Conservation (phyloP, 2,113 vertebrate genomes). For the Paracanthobrama guichenoti region DNA sequence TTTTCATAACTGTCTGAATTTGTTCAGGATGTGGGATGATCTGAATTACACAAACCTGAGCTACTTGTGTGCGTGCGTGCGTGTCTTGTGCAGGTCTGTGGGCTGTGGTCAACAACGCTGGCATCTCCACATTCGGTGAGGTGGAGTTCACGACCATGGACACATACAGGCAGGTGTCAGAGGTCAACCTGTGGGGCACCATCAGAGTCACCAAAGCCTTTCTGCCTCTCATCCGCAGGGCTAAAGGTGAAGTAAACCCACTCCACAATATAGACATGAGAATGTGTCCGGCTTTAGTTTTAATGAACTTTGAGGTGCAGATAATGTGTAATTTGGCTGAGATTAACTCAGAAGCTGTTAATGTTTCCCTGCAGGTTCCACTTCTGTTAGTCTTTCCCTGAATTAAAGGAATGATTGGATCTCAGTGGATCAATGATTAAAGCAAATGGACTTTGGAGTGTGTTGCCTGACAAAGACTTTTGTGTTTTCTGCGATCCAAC, state of each 20-base stretch:
- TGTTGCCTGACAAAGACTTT: not conserved
- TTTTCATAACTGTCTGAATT: not conserved
- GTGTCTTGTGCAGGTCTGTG: slow-evolving; percentile 78
- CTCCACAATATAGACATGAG: not conserved
- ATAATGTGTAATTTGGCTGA: not conserved
- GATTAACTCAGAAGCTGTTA: not conserved
- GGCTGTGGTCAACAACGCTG: slow-evolving; percentile 88
- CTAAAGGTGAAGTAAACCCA: slow-evolving; percentile 75
- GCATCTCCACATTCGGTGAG: slow-evolving; percentile 81
- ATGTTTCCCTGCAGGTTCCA: not conserved
- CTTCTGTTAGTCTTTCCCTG: not conserved
- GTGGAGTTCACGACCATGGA: slow-evolving; percentile 86
- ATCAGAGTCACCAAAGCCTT: slow-evolving; percentile 86
- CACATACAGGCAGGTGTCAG: slow-evolving; percentile 80
- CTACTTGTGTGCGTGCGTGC: not conserved
- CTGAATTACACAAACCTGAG: not conserved
- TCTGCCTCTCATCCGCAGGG: slow-evolving; percentile 81
- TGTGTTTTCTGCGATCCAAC: not conserved
- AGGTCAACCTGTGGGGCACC: slow-evolving; percentile 87
- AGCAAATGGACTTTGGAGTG: not conserved
- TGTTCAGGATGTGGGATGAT: not conserved
- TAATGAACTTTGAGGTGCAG: not conserved
- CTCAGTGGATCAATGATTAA: not conserved
- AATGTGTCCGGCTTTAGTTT: not conserved
- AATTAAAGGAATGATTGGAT: not conserved